Evolutionary conservation across 2,113 vertebrate species (phyloP), one percentile per base, ranked within the genome.

Genomic region (Tenebrosternarchus preto): DNA sequence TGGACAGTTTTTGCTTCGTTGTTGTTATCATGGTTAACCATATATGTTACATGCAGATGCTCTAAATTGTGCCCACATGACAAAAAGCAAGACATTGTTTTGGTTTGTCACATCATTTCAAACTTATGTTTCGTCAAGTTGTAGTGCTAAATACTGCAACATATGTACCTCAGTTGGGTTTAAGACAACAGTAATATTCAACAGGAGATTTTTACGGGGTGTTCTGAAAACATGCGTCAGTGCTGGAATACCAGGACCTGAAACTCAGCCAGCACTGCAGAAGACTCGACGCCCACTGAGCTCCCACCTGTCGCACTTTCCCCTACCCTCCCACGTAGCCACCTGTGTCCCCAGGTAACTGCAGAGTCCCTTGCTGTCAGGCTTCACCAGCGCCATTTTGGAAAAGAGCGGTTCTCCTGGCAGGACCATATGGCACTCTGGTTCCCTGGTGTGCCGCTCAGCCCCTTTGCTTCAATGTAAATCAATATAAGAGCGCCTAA

Each of bases 381-480:
- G 22, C 57, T 72, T 68, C 72, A 75, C 31, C 71, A 67, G 5
- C 24, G 25, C 43, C 53, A 50, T 57, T 64, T 64, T 46, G n/a
- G 56, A 57, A 71, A 82, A 71, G 57, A 77, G 68, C 68, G 63
- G 22, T 29, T 73, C 68, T 78, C 77, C 61, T 80, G 74, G 43
- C 39, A 72, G 55, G 74, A 77, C 82, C 82, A 84, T 84, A 80
- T 84, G 82, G 46, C 63, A 36, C 68, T 60, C 25, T 39, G 81
- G 71, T 36, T 11, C 77, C 77, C 74, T 19, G 33, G 43, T 31
- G 82, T 5, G 72, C 56, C 67, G 61, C 80, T 55, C 73, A 56
- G 53, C 56, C 80, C 53, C 69, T 68, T 25, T 76, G 59, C 55
- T 71, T 61, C 66, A 68, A 29, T 60, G 33, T 50, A 50, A 68